phyloP scores from a whole-genome alignment of 2,888 invertebrate species.

The Parnassius smintheus region DNA sequence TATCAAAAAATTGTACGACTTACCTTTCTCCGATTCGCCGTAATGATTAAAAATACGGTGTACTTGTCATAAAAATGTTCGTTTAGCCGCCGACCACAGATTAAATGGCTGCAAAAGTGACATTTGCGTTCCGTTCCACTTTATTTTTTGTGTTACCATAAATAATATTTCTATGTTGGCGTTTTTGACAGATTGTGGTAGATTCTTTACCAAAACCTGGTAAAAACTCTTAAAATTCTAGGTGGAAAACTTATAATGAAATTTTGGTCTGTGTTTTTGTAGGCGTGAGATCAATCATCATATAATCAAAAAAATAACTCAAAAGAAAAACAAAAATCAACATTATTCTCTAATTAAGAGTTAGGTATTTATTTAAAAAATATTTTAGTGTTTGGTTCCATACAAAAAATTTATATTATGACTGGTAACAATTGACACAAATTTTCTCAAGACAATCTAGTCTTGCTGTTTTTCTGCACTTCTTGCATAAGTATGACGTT shows the following conservation, averaged over 20 bases:
- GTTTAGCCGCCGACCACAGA: background rate
- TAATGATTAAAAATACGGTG: background rate
- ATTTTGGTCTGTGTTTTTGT: too few relatives aligned
- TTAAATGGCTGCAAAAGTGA: constrained; percentile 6
- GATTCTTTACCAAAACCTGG: constrained; percentile 19
- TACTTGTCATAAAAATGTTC: background rate
- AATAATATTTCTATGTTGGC: constrained; percentile 17
- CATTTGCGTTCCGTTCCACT: constrained; percentile 1
- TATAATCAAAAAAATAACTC: too few relatives aligned
- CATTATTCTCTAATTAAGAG: too few relatives aligned
- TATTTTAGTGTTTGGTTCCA: too few relatives aligned
- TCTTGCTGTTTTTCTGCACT: too few relatives aligned
- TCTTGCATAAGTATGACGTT: too few relatives aligned
- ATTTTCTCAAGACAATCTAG: too few relatives aligned
- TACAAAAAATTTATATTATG: too few relatives aligned
- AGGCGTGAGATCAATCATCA: too few relatives aligned
- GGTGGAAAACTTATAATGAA: background rate
- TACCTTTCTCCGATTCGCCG: constrained; percentile 13
- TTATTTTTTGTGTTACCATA: constrained; percentile 11
- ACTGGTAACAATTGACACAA: too few relatives aligned
- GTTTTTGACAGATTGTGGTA: constrained; percentile 7
- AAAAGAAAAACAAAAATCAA: too few relatives aligned
- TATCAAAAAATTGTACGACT: constrained; percentile 19
- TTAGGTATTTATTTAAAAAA: too few relatives aligned
- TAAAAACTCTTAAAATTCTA: constrained; percentile 17